phyloP scores from a whole-genome alignment of 2,888 invertebrate genomes.

The Dynastes maya region DNA sequence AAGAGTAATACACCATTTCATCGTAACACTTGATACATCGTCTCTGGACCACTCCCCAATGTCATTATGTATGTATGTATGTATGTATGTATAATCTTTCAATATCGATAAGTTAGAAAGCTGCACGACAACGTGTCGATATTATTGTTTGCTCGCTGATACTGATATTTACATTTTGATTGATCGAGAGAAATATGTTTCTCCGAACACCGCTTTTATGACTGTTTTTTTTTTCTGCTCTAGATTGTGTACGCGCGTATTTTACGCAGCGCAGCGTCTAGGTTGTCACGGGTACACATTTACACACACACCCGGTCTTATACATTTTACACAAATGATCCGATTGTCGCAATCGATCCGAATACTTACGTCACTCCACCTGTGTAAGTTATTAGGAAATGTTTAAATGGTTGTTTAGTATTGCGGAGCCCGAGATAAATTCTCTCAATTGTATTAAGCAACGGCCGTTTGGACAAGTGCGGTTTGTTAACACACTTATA shows the following conservation, averaged over 20 bases:
- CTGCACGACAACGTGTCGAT: slow-evolving; percentile 29
- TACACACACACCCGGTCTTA: background rate
- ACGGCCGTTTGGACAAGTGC: slow-evolving; percentile 44
- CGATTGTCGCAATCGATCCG: slow-evolving; percentile 43
- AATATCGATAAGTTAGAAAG: slow-evolving; percentile 8
- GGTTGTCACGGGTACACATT: background rate
- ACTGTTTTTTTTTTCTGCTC: background rate
- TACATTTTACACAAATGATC: slow-evolving; percentile 32
- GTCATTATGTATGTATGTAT: slow-evolving; percentile 16
- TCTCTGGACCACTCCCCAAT: slow-evolving; percentile 28
- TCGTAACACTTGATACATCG: slow-evolving; percentile 17
- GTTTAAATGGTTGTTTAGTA: slow-evolving; percentile 46
- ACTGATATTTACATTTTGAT: slow-evolving; percentile 31
- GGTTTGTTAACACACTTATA: slow-evolving; percentile 47
- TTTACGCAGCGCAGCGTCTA: background rate
- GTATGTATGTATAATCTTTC: slow-evolving; percentile 3
- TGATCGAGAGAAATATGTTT: slow-evolving; percentile 29
- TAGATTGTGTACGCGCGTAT: slow-evolving; percentile 11
- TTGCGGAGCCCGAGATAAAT: slow-evolving; percentile 40
- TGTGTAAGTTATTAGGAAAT: slow-evolving; percentile 45
- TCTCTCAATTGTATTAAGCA: slow-evolving; percentile 46
- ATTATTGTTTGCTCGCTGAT: slow-evolving; percentile 34
- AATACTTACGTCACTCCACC: slow-evolving; percentile 43
- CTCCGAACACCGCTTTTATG: background rate
- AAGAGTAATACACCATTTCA: background rate